These are phyloP conservation scores for Dicyrtomina minuta DNA, from an alignment of 2,888 invertebrate species.

Conservation along the genomic window DNA sequence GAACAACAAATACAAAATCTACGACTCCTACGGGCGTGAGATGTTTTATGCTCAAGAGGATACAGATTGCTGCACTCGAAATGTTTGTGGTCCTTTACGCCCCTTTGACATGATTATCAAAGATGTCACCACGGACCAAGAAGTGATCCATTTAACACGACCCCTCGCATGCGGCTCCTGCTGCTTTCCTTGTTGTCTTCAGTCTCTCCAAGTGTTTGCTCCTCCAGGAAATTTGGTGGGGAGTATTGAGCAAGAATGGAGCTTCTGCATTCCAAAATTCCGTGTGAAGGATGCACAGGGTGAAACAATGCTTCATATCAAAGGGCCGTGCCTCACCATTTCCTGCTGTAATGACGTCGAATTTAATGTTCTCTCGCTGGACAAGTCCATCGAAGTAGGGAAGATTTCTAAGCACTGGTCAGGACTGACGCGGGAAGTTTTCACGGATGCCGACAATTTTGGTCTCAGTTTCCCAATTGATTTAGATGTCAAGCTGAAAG, in stretches of 20 bases:
- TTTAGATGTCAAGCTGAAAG: conserved; percentile 18
- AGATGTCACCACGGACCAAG: background rate
- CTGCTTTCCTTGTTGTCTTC: conserved; percentile 23
- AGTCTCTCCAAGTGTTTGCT: background rate
- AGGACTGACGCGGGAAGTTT: conserved; percentile 20
- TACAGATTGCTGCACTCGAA: conserved; percentile 18
- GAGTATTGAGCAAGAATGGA: conserved; percentile 28
- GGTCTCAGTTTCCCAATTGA: conserved; percentile 16
- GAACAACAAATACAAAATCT: conserved; percentile 14
- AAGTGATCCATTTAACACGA: conserved; percentile 12
- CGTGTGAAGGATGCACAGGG: conserved; percentile 54
- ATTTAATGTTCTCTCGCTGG: conserved; percentile 53
- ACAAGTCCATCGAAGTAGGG: conserved; percentile 20
- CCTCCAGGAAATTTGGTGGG: conserved; percentile 16
- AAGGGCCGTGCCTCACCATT: conserved; percentile 57
- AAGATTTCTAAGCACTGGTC: conserved; percentile 30
- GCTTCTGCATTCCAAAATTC: conserved; percentile 51
- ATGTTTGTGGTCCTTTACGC: background rate
- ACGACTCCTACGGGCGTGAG: background rate
- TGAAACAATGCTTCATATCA: conserved; percentile 55
- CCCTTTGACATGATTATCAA: conserved; percentile 18
- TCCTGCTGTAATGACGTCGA: conserved; percentile 59
- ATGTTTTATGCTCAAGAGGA: conserved; percentile 13
- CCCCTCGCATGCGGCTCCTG: conserved; percentile 20
- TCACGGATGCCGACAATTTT: conserved; percentile 17